A percentile compares a stretch with the other conserved stretches of the same genome.
These are phyloP conservation scores for Centropus bengalensis DNA, from an alignment of 2,113 vertebrate genomes.

Conservation along the genomic window DNA sequence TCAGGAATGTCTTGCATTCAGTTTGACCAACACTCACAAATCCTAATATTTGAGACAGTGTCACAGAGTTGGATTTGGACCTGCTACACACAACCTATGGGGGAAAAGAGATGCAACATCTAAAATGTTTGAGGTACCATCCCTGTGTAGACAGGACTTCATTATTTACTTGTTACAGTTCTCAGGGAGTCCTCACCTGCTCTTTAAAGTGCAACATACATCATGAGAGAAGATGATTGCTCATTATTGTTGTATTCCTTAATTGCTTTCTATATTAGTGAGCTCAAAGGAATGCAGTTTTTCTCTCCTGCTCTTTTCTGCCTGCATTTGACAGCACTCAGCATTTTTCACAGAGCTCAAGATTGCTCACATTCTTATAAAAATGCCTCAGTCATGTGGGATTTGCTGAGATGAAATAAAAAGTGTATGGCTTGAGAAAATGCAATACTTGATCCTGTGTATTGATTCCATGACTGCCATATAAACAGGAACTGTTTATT, in stretches of 20 bases:
- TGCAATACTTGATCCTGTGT: neutral
- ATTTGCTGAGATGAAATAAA: constrained; percentile 63
- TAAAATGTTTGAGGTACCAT: constrained; percentile 7
- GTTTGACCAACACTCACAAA: neutral
- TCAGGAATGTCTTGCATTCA: neutral
- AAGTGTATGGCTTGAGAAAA: constrained; percentile 38
- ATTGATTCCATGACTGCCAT: neutral
- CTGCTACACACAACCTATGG: neutral
- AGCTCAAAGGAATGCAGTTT: constrained; percentile 29
- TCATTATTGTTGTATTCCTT: constrained; percentile 19
- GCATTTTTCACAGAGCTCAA: constrained; percentile 51
- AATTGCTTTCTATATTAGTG: constrained; percentile 47
- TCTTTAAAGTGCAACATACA: constrained; percentile 24
- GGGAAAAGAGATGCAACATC: neutral
- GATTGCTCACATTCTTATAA: constrained; percentile 54
- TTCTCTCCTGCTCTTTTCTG: neutral
- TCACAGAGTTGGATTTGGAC: neutral
- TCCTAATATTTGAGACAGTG: neutral
- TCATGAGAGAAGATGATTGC: constrained; percentile 41
- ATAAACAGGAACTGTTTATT: neutral
- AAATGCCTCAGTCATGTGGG: constrained; percentile 20
- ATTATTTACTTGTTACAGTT: constrained; percentile 17
- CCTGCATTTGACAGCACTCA: constrained; percentile 33
- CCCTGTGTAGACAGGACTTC: neutral
- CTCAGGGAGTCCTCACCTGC: constrained; percentile 11